Percentiles rank a stretch among this genome's conserved stretches.
These are phyloP conservation scores for Beris chalybata DNA, from an alignment of 2,888 invertebrate genomes.

Conservation along the genomic window DNA sequence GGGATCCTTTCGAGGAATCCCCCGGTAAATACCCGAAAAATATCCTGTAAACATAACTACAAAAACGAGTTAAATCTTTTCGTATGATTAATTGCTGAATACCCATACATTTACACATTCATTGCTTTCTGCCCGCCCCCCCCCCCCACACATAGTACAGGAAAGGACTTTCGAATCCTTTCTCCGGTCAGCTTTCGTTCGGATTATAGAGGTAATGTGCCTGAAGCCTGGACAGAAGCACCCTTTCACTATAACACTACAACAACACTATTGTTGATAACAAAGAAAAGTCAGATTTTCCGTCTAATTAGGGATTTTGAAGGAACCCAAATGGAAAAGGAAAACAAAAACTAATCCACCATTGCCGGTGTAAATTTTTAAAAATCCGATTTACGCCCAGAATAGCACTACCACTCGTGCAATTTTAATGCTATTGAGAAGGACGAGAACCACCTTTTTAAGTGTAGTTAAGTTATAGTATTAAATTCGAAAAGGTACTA, in stretches of 20 bases:
- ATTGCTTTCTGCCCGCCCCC: neutral
- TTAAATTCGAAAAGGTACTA: no score
- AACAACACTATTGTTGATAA: slow-evolving; percentile 3
- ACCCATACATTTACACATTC: neutral
- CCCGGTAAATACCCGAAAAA: neutral
- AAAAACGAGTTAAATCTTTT: slow-evolving; percentile 1
- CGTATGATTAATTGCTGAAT: slow-evolving; percentile 2
- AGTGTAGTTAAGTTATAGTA: no score
- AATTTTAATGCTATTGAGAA: neutral
- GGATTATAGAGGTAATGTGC: no score
- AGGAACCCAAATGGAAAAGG: neutral
- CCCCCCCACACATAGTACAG: no score
- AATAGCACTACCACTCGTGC: neutral
- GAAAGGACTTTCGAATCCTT: no score
- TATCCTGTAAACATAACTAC: neutral
- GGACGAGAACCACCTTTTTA: no score
- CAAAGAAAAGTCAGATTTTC: slow-evolving; percentile 6
- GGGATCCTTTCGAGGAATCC: neutral
- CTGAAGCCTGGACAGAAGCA: no score
- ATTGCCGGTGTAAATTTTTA: slow-evolving; percentile 1
- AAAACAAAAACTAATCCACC: slow-evolving; percentile 4
- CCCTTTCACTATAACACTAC: neutral
- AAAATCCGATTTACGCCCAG: neutral
- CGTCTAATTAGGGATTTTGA: slow-evolving; percentile 4
- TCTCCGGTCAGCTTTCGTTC: no score